Evolutionary conservation across 2,888 invertebrate species (phyloP).

Genomic region (Frankliniella intonsa): DNA sequence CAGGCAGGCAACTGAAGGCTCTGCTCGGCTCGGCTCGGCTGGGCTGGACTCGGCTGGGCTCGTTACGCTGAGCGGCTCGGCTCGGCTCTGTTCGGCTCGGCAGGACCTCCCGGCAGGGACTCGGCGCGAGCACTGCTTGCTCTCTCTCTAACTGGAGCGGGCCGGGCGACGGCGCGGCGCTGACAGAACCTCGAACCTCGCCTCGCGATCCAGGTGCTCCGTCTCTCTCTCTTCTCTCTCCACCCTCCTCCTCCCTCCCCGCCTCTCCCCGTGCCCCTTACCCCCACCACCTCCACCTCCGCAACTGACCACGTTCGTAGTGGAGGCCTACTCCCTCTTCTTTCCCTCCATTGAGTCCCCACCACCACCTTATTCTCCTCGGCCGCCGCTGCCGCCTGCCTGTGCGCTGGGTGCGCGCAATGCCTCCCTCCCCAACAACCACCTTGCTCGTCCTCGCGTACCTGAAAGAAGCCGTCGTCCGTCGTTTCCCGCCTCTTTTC

Average conservation of each 20-base stretch:
- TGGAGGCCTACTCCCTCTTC: not conserved
- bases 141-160: not conserved
- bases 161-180: not conserved
- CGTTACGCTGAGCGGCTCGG: not conserved
- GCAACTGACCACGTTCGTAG: too few species aligned
- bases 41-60: not conserved
- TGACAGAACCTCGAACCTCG: not conserved
- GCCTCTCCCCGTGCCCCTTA: not conserved
- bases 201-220: not conserved
- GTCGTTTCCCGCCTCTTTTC: too few species aligned
- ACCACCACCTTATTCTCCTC: not conserved
- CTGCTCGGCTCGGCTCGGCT: not conserved
- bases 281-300: not conserved
- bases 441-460: too few species aligned
- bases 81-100: not conserved
- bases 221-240: conserved; percentile 8
- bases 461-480: too few species aligned
- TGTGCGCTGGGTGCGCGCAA: too few species aligned
- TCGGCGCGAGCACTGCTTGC: not conserved
- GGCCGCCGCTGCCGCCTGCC: not conserved
- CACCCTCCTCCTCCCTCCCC: not conserved
- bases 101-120: conserved; percentile 14
- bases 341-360: not conserved
- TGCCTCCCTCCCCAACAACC: too few species aligned
- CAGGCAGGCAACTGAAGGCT: not conserved